phyloP scores from a whole-genome alignment of 2,113 vertebrate genomes.

The Centrocercus urophasianus region DNA sequence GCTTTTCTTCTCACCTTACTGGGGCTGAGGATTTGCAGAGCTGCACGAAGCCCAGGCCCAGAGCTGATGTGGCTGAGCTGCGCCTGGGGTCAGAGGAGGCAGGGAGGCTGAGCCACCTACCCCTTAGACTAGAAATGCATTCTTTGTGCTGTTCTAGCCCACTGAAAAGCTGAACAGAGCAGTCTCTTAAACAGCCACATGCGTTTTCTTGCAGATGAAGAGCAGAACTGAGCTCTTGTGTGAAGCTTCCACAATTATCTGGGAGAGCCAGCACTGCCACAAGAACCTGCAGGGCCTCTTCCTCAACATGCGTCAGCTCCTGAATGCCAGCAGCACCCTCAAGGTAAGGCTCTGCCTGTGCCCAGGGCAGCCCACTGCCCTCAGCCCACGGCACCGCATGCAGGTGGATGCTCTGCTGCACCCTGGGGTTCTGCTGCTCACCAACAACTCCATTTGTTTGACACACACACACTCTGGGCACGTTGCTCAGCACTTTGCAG shows the following conservation, averaged over 20 bases:
- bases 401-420: background rate
- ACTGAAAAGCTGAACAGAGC: fast-evolving
- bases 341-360: background rate
- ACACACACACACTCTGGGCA: background rate
- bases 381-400: too few relatives aligned
- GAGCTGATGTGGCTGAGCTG: too few relatives aligned
- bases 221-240: background rate
- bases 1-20: fast-evolving
- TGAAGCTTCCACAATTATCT: background rate
- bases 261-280: background rate
- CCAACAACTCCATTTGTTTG: background rate
- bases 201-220: background rate
- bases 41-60: background rate
- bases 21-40: background rate
- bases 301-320: background rate
- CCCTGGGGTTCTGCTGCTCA: background rate
- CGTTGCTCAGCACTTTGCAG: background rate
- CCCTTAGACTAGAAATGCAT: fast-evolving
- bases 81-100: background rate
- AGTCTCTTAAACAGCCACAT: fast-evolving
- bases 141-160: background rate
- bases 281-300: fast-evolving
- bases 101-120: background rate
- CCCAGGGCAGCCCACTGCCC: background rate
- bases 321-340: fast-evolving